A percentile compares a stretch with the other conserved stretches of the same genome.
phyloP scores from a whole-genome alignment of 2,113 vertebrate species.

The Lampris megalopsis region DNA sequence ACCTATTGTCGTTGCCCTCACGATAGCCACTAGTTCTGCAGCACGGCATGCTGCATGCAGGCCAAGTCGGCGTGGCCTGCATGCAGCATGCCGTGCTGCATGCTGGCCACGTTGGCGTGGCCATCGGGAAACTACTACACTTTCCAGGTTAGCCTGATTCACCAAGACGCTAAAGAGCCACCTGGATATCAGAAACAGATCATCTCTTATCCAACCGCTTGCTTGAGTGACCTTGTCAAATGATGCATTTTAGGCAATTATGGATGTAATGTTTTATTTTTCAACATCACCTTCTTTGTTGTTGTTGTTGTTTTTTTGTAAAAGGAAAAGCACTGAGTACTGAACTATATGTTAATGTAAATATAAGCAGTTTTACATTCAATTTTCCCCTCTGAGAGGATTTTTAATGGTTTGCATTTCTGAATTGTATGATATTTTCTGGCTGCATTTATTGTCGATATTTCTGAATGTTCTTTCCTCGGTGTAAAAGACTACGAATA shows the following conservation, averaged over 20 bases:
- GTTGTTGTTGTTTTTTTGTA: conserved; percentile 60
- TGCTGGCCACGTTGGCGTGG: too few species aligned
- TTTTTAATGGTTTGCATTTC: conserved; percentile 41
- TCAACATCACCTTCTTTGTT: conserved; percentile 21
- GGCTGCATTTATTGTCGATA: conserved; percentile 11
- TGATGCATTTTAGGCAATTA: not conserved
- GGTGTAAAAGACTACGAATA: conserved; percentile 4
- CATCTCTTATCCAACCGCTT: not conserved
- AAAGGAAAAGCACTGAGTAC: conserved; percentile 20
- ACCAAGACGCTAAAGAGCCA: not conserved
- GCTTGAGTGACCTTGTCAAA: conserved; percentile 10
- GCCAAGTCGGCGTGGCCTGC: too few species aligned
- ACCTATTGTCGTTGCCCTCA: not conserved
- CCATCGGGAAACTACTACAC: too few species aligned
- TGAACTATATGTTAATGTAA: conserved; percentile 50
- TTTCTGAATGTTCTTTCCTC: not conserved
- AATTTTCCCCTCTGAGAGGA: conserved; percentile 46
- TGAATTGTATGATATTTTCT: conserved; percentile 28
- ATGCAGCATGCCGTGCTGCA: too few species aligned
- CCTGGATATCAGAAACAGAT: not conserved
- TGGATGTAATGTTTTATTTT: conserved; percentile 7
- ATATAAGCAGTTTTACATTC: conserved; percentile 49
- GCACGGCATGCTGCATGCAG: not conserved
- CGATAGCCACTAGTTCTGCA: not conserved
- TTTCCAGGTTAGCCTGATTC: not conserved